Evolutionary conservation across 2,888 invertebrate genomes (phyloP), one percentile per base, ranked within the genome.

Genomic region (Ennomos erosarius): DNA sequence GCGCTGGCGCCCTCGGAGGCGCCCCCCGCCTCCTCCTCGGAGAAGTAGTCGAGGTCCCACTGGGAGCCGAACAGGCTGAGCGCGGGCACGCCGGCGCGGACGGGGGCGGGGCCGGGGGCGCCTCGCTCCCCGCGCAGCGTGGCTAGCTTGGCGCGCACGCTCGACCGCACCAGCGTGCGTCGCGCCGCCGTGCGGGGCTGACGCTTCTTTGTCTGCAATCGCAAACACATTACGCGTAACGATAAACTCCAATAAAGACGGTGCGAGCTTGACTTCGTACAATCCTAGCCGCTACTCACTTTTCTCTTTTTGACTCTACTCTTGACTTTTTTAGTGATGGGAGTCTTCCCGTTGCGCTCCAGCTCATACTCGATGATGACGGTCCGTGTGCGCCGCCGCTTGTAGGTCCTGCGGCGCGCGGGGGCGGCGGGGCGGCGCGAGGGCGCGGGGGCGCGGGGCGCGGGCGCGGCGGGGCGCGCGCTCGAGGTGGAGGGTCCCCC

Each of bases 1-100:
- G 87, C 78, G 62, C 86, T 78, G 54, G 82, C 84, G 43, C 78
- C 72, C 56, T 79, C 82, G 1, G 80, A 76, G 36, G 59, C 71
- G 49, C 70, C 80, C 16, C 44, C 8, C 47, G 2, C 52, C 53
- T 90, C 90, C 33, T 94, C 93, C 48, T 93, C 94, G 0, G 93
- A 89, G 81, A 95, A 95, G 80, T 95, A 96, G 66, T 96, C 95
- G 51, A 98, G 88, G 64, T 95, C 94, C 74, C 96, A 93, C 47
- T 93, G 88, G 66, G 90, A 86, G 9, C 96, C 97, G 76, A 96
- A 95, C 36, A 97, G 83, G 62, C 80, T 82, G 45, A 90, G 82
- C 37, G 84, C 47, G 8, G 84, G 80, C 43, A 81, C 67, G 56
- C 79, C 83, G 53, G 81, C 83, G 42, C 76, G 40, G 26, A 62